Percentiles rank a stretch among this genome's conserved stretches.
These are phyloP conservation scores for Varanus komodoensis DNA, from an alignment of 2,113 vertebrate species.

Conservation along the genomic window DNA sequence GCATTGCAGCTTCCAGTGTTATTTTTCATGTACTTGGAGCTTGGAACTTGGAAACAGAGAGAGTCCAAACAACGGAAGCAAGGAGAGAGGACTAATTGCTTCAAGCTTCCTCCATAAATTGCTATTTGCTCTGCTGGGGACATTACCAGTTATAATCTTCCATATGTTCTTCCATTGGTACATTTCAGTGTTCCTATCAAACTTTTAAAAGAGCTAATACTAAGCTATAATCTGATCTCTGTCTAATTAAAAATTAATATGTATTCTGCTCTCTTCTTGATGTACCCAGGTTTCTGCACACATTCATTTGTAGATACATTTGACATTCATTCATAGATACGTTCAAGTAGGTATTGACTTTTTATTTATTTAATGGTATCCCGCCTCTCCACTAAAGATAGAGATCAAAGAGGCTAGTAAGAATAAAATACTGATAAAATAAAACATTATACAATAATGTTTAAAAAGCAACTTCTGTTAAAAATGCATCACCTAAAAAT, in stretches of 20 bases:
- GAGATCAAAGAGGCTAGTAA: neutral
- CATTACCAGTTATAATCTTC: slow-evolving; percentile 23
- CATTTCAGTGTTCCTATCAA: slow-evolving; percentile 12
- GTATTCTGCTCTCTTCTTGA: slow-evolving; percentile 14
- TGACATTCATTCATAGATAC: neutral
- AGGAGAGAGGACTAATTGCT: slow-evolving; percentile 28
- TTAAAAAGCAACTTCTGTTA: too few relatives aligned
- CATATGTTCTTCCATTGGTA: slow-evolving; percentile 36
- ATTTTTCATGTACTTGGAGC: neutral
- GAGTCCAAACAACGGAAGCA: slow-evolving; percentile 12
- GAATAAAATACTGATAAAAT: too few relatives aligned
- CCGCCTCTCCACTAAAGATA: neutral
- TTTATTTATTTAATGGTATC: too few relatives aligned
- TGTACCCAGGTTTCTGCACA: neutral
- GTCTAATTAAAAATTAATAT: slow-evolving; percentile 32
- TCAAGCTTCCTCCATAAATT: slow-evolving; percentile 27
- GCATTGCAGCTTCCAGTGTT: neutral
- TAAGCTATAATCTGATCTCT: slow-evolving; percentile 1
- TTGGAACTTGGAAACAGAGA: neutral
- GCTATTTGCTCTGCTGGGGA: slow-evolving; percentile 20
- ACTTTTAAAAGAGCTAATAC: slow-evolving; percentile 30
- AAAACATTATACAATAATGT: too few relatives aligned
- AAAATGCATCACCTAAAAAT: too few relatives aligned
- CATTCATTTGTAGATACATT: neutral
- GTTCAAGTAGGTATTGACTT: neutral